These are phyloP conservation scores for Phataginus tetradactyla DNA, from an alignment of 2,797 vertebrate genomes.

Conservation along the genomic window DNA sequence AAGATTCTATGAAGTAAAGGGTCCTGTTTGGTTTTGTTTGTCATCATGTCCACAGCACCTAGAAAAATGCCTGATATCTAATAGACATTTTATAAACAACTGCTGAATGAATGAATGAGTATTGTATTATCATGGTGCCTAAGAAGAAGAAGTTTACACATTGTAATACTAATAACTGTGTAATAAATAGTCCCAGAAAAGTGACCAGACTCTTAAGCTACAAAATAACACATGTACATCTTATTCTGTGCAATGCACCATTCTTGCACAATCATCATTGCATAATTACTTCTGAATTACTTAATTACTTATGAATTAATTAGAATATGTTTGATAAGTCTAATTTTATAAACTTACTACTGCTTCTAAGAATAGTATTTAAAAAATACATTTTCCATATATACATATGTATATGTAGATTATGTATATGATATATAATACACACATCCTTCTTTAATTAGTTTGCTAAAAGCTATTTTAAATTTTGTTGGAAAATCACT, in stretches of 20 bases:
- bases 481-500: constrained; percentile 56
- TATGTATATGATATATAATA: neutral
- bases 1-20: neutral
- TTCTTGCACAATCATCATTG: neutral
- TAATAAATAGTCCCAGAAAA: neutral
- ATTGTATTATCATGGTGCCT: neutral
- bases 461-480: constrained; percentile 53
- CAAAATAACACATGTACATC: neutral
- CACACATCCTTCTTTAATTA: neutral
- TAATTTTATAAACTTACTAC: neutral
- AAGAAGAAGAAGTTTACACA: neutral
- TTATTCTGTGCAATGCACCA: neutral
- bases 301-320: neutral
- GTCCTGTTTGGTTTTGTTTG: neutral
- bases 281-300: no score
- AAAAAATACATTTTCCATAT: neutral
- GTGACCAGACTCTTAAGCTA: neutral
- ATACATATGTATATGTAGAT: neutral
- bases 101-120: neutral
- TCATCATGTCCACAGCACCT: neutral
- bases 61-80: neutral
- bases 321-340: neutral
- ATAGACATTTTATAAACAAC: neutral
- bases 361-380: neutral
- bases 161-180: neutral